Evolutionary conservation across 1,140 invertebrate genomes (phyloP).

Genomic region (Cecropterus lyciades): DNA sequence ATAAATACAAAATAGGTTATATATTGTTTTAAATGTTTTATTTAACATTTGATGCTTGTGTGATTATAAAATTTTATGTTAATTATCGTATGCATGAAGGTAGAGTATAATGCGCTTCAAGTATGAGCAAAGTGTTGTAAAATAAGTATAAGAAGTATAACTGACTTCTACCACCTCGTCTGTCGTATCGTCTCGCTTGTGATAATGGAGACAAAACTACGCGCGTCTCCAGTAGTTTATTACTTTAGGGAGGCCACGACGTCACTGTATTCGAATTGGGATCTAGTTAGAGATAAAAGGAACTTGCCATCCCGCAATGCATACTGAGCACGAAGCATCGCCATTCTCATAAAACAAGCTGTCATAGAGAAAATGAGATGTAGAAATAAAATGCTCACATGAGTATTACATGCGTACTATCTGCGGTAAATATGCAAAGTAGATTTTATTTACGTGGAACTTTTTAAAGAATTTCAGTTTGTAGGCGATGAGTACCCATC

Average conservation of each 20-base stretch:
- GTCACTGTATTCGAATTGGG: constrained; percentile 63
- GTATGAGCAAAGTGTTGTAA: too few relatives aligned
- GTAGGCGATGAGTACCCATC: too few relatives aligned
- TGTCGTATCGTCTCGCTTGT: background rate
- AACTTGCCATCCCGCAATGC: constrained; percentile 67
- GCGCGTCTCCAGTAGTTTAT: constrained; percentile 69
- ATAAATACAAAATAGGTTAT: too few relatives aligned
- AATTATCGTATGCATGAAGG: too few relatives aligned
- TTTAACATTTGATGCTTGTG: too few relatives aligned
- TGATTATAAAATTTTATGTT: too few relatives aligned
- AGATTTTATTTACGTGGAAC: background rate
- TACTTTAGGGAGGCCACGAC: constrained; percentile 74
- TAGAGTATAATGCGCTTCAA: too few relatives aligned
- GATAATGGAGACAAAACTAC: constrained; percentile 53
- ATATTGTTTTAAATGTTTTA: too few relatives aligned
- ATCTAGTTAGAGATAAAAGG: constrained; percentile 81
- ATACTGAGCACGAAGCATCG: constrained; percentile 44
- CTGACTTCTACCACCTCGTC: too few relatives aligned
- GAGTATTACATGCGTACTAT: background rate
- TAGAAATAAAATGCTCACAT: constrained; percentile 28
- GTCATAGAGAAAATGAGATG: constrained; percentile 35
- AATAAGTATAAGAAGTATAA: too few relatives aligned
- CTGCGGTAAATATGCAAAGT: background rate
- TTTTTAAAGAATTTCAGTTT: too few relatives aligned
- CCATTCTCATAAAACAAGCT: constrained; percentile 31